Conservation (phyloP, 1,140 invertebrate species). For the Schlechtendalia chinensis region DNA sequence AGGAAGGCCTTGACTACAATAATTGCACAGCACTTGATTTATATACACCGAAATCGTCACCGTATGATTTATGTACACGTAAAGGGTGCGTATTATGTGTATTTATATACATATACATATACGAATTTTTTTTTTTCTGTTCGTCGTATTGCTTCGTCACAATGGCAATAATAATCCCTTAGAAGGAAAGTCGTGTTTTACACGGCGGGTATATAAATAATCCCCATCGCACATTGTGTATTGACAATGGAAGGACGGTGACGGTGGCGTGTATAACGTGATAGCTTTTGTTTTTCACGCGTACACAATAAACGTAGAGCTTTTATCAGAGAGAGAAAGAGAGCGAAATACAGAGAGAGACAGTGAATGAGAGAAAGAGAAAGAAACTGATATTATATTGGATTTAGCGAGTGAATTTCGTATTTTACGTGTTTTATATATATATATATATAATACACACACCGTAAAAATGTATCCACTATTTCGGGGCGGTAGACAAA, state of each 20-base stretch:
- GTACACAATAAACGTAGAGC: conserved; percentile 19
- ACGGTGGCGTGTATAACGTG: not conserved
- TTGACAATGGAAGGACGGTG: not conserved
- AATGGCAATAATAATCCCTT: conserved; percentile 46
- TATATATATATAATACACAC: not conserved
- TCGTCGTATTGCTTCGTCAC: conserved; percentile 13
- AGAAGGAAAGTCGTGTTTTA: conserved; percentile 48
- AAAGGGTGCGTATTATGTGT: no score
- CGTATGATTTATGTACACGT: conserved; percentile 14
- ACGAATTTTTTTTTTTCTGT: not conserved
- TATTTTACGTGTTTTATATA: conserved; percentile 22
- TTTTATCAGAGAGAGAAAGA: not conserved
- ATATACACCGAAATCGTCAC: conserved; percentile 22
- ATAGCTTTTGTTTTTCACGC: conserved; percentile 45
- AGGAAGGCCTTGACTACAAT: not conserved
- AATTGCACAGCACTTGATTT: conserved; percentile 43
- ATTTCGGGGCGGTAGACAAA: conserved; percentile 6
- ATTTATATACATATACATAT: not conserved
- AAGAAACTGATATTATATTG: conserved; percentile 33
- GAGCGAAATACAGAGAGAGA: not conserved
- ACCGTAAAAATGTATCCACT: not conserved
- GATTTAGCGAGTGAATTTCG: conserved; percentile 26
- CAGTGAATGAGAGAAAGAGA: not conserved
- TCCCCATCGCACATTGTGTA: conserved; percentile 28
- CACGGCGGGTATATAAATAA: conserved; percentile 31